Percentiles rank a stretch among this genome's conserved stretches.
These are phyloP conservation scores for Daktulosphaira vitifoliae DNA, from an alignment of 1,140 invertebrate genomes.

Conservation along the genomic window DNA sequence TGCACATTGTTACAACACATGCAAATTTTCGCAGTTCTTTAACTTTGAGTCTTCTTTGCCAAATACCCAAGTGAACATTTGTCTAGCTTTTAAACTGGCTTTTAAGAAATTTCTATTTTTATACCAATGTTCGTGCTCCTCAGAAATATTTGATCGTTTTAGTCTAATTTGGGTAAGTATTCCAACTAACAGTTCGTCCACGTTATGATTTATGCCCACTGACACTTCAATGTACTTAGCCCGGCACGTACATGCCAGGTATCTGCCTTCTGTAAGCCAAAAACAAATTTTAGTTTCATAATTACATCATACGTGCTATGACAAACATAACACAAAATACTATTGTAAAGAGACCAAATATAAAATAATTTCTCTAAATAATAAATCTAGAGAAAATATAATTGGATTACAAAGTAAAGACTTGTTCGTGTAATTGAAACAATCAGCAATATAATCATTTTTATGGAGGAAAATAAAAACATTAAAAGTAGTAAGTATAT, in stretches of 20 bases:
- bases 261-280: constrained; percentile 65
- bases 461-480: too few relatives aligned
- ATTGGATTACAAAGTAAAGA: too few relatives aligned
- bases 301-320: too few relatives aligned
- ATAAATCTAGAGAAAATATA: too few relatives aligned
- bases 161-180: constrained; percentile 65
- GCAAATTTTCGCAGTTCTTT: constrained; percentile 81
- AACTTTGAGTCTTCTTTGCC: constrained; percentile 83
- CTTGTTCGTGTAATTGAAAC: too few relatives aligned
- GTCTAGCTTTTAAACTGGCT: constrained; percentile 77
- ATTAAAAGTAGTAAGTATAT: too few relatives aligned
- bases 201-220: constrained; percentile 83
- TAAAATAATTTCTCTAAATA: too few relatives aligned
- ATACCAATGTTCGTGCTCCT: constrained; percentile 59
- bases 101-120: constrained; percentile 70
- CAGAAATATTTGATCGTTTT: constrained; percentile 43
- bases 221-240: constrained; percentile 84
- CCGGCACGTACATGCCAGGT: constrained; percentile 71
- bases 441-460: too few relatives aligned
- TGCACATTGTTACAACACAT: constrained; percentile 74
- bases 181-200: constrained; percentile 75
- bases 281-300: too few relatives aligned
- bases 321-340: too few relatives aligned
- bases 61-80: constrained; percentile 82
- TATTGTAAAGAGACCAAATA: too few relatives aligned